Conservation (phyloP, 1,140 invertebrate species). For the Sitobion miscanthi region DNA sequence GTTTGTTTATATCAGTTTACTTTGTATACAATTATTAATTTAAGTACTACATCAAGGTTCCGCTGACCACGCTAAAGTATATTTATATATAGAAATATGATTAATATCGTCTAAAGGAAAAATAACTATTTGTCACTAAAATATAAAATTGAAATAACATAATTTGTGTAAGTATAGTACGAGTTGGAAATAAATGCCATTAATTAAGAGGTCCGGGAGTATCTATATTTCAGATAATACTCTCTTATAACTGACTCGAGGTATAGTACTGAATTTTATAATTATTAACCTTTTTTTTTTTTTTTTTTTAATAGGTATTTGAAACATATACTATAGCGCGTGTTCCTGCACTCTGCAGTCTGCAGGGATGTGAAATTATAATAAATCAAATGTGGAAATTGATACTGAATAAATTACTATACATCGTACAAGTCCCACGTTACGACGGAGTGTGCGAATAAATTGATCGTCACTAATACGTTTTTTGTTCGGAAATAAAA, state of each 20-base stretch:
- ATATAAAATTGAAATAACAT: neutral
- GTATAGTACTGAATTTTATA: neutral
- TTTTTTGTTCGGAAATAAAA: neutral
- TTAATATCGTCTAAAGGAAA: too few relatives aligned
- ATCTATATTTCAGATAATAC: neutral
- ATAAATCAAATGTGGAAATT: neutral
- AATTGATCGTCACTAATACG: neutral
- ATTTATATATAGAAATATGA: neutral
- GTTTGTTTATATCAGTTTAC: too few relatives aligned
- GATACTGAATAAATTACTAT: neutral
- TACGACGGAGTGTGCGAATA: neutral
- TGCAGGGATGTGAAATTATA: neutral
- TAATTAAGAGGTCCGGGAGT: neutral
- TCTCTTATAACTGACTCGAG: neutral
- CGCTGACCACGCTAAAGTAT: too few relatives aligned
- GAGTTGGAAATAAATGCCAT: neutral
- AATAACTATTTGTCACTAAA: neutral
- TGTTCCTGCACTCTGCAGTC: neutral
- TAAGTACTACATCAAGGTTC: neutral
- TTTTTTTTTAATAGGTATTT: neutral
- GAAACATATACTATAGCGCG: neutral
- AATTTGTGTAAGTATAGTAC: neutral
- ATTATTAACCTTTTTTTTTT: neutral
- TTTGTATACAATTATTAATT: too few relatives aligned
- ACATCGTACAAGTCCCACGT: neutral